Evolutionary conservation across 2,888 invertebrate genomes (phyloP).

Genomic region (Catocala fraxini): DNA sequence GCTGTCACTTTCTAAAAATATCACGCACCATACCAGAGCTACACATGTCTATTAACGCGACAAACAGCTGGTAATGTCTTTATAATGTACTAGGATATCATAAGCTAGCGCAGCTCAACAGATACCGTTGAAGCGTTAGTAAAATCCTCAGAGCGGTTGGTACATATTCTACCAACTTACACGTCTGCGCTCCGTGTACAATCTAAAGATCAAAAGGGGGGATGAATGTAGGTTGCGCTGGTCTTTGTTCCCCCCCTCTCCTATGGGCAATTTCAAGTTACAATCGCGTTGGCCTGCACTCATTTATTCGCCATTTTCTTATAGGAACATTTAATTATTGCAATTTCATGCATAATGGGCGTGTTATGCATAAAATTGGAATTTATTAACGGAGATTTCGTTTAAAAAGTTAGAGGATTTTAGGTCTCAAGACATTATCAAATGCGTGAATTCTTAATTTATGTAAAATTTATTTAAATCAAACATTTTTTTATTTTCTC

Average conservation of each 20-base stretch:
- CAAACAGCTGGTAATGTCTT: neutral
- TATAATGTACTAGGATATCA: slow-evolving; percentile 19
- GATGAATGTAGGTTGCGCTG: slow-evolving; percentile 80
- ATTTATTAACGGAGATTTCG: slow-evolving; percentile 15
- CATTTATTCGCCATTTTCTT: slow-evolving; percentile 42
- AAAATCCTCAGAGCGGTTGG: slow-evolving; percentile 3
- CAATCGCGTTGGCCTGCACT: slow-evolving; percentile 55
- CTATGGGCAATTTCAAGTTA: slow-evolving; percentile 63
- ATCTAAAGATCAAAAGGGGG: slow-evolving; percentile 64
- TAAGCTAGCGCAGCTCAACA: slow-evolving; percentile 18
- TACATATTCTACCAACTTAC: slow-evolving; percentile 43
- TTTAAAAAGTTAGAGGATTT: slow-evolving; percentile 23
- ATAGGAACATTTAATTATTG: slow-evolving; percentile 31
- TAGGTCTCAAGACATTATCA: slow-evolving; percentile 8
- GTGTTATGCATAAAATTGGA: slow-evolving; percentile 30
- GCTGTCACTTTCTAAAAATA: neutral
- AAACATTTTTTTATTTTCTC: slow-evolving; percentile 7
- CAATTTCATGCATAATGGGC: slow-evolving; percentile 29
- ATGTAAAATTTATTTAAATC: slow-evolving; percentile 7
- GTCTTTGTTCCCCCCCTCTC: slow-evolving; percentile 67
- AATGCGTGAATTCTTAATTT: neutral
- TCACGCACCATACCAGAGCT: neutral
- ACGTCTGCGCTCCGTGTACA: slow-evolving; percentile 52
- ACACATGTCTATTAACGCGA: neutral
- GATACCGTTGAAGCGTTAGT: too few relatives aligned